Evolutionary conservation across 2,113 vertebrate genomes (phyloP).

Genomic region (Laticauda laticaudata): DNA sequence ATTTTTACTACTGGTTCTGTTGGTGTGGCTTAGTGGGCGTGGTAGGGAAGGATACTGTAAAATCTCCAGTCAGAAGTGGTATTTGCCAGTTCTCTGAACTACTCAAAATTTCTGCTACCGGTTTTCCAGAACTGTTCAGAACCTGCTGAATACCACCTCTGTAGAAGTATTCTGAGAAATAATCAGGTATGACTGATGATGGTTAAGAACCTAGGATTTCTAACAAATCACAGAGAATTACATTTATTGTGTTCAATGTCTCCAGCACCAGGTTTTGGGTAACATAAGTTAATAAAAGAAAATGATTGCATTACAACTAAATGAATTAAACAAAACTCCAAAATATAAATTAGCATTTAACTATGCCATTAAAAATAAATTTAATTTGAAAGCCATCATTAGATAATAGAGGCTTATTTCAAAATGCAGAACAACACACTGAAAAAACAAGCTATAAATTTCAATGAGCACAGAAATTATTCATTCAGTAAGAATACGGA

Average conservation of each 20-base stretch:
- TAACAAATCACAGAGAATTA: slow-evolving; percentile 62
- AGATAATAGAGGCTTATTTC: slow-evolving; percentile 75
- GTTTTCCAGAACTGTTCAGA: too few species aligned
- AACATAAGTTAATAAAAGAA: slow-evolving; percentile 71
- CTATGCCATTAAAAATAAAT: slow-evolving; percentile 75
- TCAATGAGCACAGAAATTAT: slow-evolving; percentile 70
- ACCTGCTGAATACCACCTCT: too few species aligned
- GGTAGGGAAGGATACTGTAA: too few species aligned
- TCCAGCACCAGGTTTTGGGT: slow-evolving; percentile 17
- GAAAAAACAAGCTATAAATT: slow-evolving; percentile 71
- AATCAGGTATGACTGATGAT: not conserved
- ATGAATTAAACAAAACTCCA: slow-evolving; percentile 76
- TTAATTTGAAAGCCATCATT: slow-evolving; percentile 77
- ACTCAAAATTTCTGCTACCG: too few species aligned
- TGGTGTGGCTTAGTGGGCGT: too few species aligned
- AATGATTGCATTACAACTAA: slow-evolving; percentile 70
- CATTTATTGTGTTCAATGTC: not conserved
- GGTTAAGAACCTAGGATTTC: not conserved
- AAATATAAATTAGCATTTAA: slow-evolving; percentile 84
- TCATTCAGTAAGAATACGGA: slow-evolving; percentile 65
- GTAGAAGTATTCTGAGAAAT: not conserved
- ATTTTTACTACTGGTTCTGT: too few species aligned
- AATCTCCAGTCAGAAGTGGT: too few species aligned
- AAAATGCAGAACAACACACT: slow-evolving; percentile 67
- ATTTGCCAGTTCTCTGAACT: too few species aligned